Base-by-base conservation (phyloP, 37 sponge, comb jelly and placozoan genomes). In the Oopsacas minuta region DNA sequence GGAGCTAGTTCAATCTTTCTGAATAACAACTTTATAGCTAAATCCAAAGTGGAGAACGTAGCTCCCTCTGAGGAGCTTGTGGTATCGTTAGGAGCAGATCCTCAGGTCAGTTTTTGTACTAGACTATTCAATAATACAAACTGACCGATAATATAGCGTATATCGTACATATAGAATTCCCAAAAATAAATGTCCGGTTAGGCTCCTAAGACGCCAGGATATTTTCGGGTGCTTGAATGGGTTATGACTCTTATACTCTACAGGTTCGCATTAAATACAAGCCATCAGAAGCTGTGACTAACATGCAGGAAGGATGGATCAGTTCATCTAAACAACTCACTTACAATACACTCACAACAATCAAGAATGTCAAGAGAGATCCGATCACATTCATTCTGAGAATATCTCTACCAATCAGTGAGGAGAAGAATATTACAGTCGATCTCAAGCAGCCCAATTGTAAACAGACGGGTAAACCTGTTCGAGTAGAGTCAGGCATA, bases 301-400 rank as follows among this genome's bases (percentile, higher is more conserved):
- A 61, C 75, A 25, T 12, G 75, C 75, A 61, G 75, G 75, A 61
- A 34, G 75, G 75, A 61, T 61, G 75, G 75, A 61, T 61, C 7
- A 61, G 75, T 12, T 25, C 75, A 32, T 61, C 75, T 34, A 61
- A 61, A 61, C 75, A 61, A 12, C 75, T 61, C 75, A 20, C 75
- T 34, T 61, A 61, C 75, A 61, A 61, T 34, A 61, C 75, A 61
- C 75, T 61, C 75, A 61, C 75, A 12, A n/a, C 30, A 10, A 61
- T 61, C 20, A 61, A 61, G 75, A 61, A 61, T 12, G 30, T 34
- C 30, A 61, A 61, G 30, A 10, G 28, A 61, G 75, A 61, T 61
- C 17, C 75, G 32, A 61, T 61, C 75, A 61, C 28, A 3, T 61
- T 3, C 75, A 61, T 61, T 61, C 75, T 61, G 75, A 61, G 30